Evolutionary conservation across 2,888 invertebrate species (phyloP), one percentile per base, ranked within the genome.

Genomic region (Microplitis manilae): DNA sequence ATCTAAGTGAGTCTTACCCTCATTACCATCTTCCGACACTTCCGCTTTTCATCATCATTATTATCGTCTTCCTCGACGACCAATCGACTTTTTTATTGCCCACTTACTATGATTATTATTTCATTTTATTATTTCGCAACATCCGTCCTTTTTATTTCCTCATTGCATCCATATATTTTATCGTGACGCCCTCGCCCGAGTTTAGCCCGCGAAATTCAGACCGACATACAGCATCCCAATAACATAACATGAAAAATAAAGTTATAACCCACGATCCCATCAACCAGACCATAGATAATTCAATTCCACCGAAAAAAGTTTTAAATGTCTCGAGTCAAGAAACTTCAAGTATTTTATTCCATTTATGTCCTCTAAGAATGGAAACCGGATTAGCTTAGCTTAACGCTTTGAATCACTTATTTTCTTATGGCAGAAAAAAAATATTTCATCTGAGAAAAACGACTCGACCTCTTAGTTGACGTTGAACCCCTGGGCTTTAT

Each of bases 51-150:
- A 74, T 60, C 61, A 60, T 39, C 40, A 59, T 73, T 13, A 50
- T 50, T 50, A 13, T 50, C 50, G 50, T 50, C 50, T 50, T 50
- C 50, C 50, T 13, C 50, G 50, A 50, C 13, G 13, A 50, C 17
- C 65, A 74, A 74, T 77, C 70, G 65, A 50, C 77, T 20, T 39
- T 71, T 72, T 67, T 73, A 73, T 77, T 77, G 77, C 59, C 9
- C 50, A 75, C 41, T 20, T 13, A 13, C 20, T 38, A 8, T 6
- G 2, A 41, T 65, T 41, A 65, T 41, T 61, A 39, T 68, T 72
- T 72, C 61, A 50, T 59, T 17, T 40, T 60, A 60, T 9, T 40
- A 40, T 72, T 15, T 20, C 6, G 1, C 65, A 40, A 72, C 60
- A 41, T 68, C 38, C 38, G 62, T 68, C 15, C 15, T 62, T 30